A percentile compares a stretch with the other conserved stretches of the same genome.
Evolutionary conservation across 2,888 invertebrate species (phyloP).

Genomic region (Subacronicta megacephala): DNA sequence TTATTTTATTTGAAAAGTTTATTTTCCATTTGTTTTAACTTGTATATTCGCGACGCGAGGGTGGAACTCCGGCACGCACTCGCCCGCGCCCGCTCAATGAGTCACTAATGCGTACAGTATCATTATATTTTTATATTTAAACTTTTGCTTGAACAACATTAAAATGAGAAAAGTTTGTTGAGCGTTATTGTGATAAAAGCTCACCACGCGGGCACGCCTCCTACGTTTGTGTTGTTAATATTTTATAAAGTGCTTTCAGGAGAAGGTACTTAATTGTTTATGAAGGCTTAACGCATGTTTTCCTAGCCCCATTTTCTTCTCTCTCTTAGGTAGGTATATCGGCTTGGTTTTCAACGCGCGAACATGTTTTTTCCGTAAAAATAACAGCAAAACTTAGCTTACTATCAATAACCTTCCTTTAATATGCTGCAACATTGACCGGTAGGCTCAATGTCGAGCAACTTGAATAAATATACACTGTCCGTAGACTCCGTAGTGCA

Average conservation of each 20-base stretch:
- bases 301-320: slow-evolving; percentile 22
- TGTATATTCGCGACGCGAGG: slow-evolving; percentile 85
- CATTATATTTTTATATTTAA: slow-evolving; percentile 89
- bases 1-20: slow-evolving; percentile 90
- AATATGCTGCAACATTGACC: no score
- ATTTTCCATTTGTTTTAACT: slow-evolving; percentile 89
- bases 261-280: slow-evolving; percentile 45
- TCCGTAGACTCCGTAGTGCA: no score
- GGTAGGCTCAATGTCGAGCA: no score
- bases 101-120: slow-evolving; percentile 88
- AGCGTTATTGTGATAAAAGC: slow-evolving; percentile 74
- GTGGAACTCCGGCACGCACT: slow-evolving; percentile 82
- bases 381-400: background rate
- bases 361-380: background rate
- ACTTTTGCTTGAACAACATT: slow-evolving; percentile 87
- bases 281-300: slow-evolving; percentile 32
- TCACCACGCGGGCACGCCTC: slow-evolving; percentile 37
- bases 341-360: slow-evolving; percentile 18
- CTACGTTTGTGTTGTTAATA: slow-evolving; percentile 49
- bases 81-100: slow-evolving; percentile 85
- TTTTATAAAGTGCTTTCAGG: slow-evolving; percentile 46
- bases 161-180: slow-evolving; percentile 87
- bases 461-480: no score
- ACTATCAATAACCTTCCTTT: no score
- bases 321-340: slow-evolving; percentile 24